Conservation (phyloP, 2,113 vertebrate species). For the Ciconia boyciana region DNA sequence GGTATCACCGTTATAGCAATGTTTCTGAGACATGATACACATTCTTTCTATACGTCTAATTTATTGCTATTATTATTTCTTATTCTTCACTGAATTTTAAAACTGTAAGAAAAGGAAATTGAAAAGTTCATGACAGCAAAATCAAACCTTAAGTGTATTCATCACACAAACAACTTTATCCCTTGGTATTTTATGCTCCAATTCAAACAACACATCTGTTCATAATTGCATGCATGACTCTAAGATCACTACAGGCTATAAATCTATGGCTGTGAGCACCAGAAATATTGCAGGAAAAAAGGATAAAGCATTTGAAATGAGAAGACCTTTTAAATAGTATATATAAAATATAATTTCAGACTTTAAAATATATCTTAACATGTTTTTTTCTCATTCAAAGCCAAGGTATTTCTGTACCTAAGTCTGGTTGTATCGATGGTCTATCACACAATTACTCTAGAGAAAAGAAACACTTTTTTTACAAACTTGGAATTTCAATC, state of each 20-base stretch:
- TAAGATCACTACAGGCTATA: constrained; percentile 23
- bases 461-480: background rate
- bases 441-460: background rate
- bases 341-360: background rate
- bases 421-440: background rate
- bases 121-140: background rate
- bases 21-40: background rate
- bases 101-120: background rate
- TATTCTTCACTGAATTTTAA: constrained; percentile 6
- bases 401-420: background rate
- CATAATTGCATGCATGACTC: constrained; percentile 26
- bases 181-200: constrained; percentile 34
- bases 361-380: background rate
- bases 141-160: constrained; percentile 3
- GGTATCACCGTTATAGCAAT: background rate
- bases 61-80: background rate
- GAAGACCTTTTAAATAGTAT: background rate
- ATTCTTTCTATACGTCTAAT: background rate
- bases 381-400: background rate
- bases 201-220: constrained; percentile 44
- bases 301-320: background rate
- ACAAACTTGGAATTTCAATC: background rate
- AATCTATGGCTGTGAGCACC: background rate
- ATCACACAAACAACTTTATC: constrained; percentile 21
- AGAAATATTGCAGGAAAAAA: background rate